Percentiles rank a stretch among this genome's conserved stretches.
Evolutionary conservation across 2,888 invertebrate genomes (phyloP).

Genomic region (Oligia strigilis): DNA sequence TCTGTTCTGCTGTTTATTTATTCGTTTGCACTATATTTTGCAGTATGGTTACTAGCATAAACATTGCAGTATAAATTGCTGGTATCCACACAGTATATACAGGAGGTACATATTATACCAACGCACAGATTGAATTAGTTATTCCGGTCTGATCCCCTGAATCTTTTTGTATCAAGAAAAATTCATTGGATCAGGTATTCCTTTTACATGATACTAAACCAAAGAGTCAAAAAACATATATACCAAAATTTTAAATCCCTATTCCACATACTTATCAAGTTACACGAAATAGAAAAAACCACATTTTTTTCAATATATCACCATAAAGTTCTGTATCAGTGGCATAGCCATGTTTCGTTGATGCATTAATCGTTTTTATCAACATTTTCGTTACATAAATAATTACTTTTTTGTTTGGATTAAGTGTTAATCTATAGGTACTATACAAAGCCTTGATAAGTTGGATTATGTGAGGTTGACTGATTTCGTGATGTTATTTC

Average conservation of each 20-base stretch:
- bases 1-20: background rate
- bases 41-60: background rate
- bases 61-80: background rate
- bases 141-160: no score
- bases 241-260: no score
- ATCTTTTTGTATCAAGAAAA: no score
- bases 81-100: background rate
- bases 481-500: conserved; percentile 29
- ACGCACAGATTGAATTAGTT: background rate
- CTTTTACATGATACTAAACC: no score
- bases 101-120: background rate
- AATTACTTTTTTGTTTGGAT: conserved; percentile 56
- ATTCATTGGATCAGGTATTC: no score
- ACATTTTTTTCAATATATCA: no score
- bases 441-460: conserved; percentile 35
- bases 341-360: background rate
- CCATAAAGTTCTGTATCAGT: background rate
- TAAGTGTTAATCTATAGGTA: conserved; percentile 40
- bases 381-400: conserved; percentile 42
- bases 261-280: no score
- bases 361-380: conserved; percentile 52
- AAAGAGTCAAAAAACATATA: no score
- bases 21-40: background rate
- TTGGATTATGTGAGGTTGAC: conserved; percentile 53
- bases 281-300: no score